These are phyloP conservation scores for Arnoldichthys spilopterus DNA, from an alignment of 2,797 vertebrate species.

Conservation along the genomic window DNA sequence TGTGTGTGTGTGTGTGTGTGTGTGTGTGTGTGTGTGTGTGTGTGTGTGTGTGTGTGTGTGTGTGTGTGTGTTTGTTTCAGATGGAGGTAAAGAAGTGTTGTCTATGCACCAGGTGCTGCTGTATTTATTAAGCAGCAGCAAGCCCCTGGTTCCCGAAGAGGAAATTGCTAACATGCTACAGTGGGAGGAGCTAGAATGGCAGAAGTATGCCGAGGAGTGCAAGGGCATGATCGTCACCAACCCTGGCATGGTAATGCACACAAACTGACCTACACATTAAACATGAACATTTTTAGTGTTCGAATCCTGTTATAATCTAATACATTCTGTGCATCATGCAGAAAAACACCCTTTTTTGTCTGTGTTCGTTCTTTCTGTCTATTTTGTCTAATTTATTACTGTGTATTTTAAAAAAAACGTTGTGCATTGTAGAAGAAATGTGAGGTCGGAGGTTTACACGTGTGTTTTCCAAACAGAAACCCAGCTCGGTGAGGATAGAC, in stretches of 20 bases:
- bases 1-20: too few relatives aligned
- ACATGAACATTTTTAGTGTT: not conserved
- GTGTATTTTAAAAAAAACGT: too few relatives aligned
- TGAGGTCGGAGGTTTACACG: not conserved
- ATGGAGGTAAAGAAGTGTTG: constrained; percentile 96
- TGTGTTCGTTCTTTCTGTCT: too few relatives aligned
- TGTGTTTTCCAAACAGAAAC: constrained; percentile 80
- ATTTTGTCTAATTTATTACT: too few relatives aligned
- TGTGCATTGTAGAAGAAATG: too few relatives aligned
- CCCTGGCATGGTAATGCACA: constrained; percentile 88
- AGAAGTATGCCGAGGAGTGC: constrained; percentile 98
- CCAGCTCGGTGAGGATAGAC: constrained; percentile 98
- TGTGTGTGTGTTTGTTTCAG: constrained; percentile 64
- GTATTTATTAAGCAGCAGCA: constrained; percentile 92
- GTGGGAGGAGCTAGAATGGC: constrained; percentile 98
- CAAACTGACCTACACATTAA: not conserved
- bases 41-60: too few relatives aligned
- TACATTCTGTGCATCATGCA: too few relatives aligned
- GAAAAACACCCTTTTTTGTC: too few relatives aligned
- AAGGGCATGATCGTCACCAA: constrained; percentile 99
- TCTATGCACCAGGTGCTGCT: constrained; percentile 99
- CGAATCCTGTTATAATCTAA: too few relatives aligned
- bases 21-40: too few relatives aligned
- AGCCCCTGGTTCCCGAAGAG: constrained; percentile 92
- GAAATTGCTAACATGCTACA: constrained; percentile 98